A percentile compares a stretch with the other conserved stretches of the same genome.
These are phyloP conservation scores for Daboia siamensis DNA, from an alignment of 2,113 vertebrate genomes.

Conservation along the genomic window DNA sequence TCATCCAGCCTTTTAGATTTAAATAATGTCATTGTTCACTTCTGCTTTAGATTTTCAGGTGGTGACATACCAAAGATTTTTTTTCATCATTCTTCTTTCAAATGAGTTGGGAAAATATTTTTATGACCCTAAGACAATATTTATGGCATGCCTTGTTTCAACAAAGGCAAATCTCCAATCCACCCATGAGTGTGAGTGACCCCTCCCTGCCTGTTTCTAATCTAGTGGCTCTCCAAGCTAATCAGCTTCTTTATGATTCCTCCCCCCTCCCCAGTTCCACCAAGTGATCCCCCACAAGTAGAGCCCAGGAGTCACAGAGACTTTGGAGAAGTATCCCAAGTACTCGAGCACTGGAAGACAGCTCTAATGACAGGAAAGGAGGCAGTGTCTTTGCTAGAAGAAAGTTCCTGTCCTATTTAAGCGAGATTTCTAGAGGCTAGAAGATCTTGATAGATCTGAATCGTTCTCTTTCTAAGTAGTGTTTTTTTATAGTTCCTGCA, in stretches of 20 bases:
- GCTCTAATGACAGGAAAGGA: not conserved
- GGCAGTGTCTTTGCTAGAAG: not conserved
- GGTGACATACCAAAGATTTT: not conserved
- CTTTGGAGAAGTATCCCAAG: not conserved
- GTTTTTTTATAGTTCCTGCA: not conserved
- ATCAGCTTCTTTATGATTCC: not conserved
- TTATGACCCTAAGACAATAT: not conserved
- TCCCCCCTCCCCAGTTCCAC: not conserved
- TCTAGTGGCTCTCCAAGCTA: not conserved
- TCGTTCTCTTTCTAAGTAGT: not conserved
- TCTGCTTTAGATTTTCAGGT: not conserved
- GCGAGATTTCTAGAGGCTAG: not conserved
- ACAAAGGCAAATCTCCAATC: not conserved
- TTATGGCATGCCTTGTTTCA: not conserved
- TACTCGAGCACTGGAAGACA: not conserved
- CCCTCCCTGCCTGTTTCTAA: not conserved
- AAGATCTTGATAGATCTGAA: not conserved
- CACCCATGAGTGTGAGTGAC: not conserved
- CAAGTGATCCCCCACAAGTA: not conserved
- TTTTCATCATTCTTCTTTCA: not conserved
- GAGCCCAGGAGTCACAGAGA: not conserved
- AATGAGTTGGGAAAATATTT: not conserved
- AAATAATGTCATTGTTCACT: not conserved
- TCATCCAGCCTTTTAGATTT: not conserved
- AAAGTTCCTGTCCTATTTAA: not conserved